Evolutionary conservation across 2,888 invertebrate species (phyloP).

Genomic region (Altica lythri): DNA sequence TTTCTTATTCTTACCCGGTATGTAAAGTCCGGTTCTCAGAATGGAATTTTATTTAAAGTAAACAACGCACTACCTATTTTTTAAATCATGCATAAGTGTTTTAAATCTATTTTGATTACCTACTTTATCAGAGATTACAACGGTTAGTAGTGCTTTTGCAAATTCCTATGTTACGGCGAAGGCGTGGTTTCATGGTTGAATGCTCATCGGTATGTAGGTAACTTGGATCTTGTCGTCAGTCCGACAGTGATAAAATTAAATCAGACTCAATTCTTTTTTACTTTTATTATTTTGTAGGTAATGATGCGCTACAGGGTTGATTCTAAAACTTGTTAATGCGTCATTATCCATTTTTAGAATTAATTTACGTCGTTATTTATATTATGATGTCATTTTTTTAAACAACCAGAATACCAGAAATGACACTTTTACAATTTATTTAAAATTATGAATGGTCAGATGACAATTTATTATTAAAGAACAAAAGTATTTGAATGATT

Average conservation of each 20-base stretch:
- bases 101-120: not conserved
- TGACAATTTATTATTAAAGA: too few species aligned
- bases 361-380: constrained; percentile 22
- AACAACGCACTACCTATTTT: too few species aligned
- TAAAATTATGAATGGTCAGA: too few species aligned
- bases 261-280: constrained; percentile 4
- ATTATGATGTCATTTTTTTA: constrained; percentile 33
- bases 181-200: constrained; percentile 48
- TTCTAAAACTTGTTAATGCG: too few species aligned
- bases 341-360: constrained; percentile 40
- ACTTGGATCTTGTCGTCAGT: constrained; percentile 28
- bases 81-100: too few species aligned
- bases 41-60: constrained; percentile 12
- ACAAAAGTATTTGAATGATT: too few species aligned
- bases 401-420: too few species aligned
- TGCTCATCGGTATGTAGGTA: constrained; percentile 47
- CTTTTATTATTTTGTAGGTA: not conserved
- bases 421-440: too few species aligned
- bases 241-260: constrained; percentile 21
- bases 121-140: constrained; percentile 8
- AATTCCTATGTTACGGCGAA: constrained; percentile 34
- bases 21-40: not conserved
- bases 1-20: constrained; percentile 23
- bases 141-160: constrained; percentile 27
- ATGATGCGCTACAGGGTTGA: too few species aligned